These are phyloP conservation scores for Drosophila phalerata DNA, from an alignment of 2,888 invertebrate species.

Conservation along the genomic window DNA sequence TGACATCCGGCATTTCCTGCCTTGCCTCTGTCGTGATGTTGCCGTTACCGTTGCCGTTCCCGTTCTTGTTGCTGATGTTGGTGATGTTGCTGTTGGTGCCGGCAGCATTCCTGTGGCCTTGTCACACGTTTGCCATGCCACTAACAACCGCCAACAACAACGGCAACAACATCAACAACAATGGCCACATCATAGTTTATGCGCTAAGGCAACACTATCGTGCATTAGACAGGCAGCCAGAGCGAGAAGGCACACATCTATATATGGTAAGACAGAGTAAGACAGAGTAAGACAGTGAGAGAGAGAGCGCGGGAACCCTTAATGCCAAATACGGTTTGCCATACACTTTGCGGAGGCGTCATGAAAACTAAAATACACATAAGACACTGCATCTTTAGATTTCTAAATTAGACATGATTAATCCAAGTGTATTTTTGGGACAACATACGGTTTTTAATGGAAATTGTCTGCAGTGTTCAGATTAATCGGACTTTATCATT, in stretches of 20 bases:
- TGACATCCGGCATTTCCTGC: constrained; percentile 79
- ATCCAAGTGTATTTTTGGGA: background rate
- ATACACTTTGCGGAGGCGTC: constrained; percentile 34
- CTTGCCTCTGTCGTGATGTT: constrained; percentile 39
- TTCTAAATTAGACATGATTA: background rate
- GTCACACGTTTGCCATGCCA: constrained; percentile 71
- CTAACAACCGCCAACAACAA: constrained; percentile 55
- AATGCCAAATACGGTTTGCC: constrained; percentile 42
- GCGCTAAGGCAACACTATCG: constrained; percentile 71
- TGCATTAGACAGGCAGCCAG: constrained; percentile 41
- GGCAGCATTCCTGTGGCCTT: constrained; percentile 74
- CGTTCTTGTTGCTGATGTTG: constrained; percentile 12
- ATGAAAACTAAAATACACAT: constrained; percentile 5
- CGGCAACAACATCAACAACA: constrained; percentile 15
- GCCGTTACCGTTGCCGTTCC: constrained; percentile 10
- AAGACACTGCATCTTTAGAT: background rate
- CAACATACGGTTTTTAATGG: background rate
- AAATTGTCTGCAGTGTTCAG: background rate
- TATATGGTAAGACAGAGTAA: background rate
- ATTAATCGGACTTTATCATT: background rate
- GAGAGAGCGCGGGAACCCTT: background rate
- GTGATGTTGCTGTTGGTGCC: constrained; percentile 37
- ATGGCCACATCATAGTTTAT: constrained; percentile 69
- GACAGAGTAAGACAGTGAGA: background rate
- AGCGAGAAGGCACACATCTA: constrained; percentile 12